Base-by-base conservation (phyloP, 2,888 invertebrate genomes). In the Dynastes hyllus region DNA sequence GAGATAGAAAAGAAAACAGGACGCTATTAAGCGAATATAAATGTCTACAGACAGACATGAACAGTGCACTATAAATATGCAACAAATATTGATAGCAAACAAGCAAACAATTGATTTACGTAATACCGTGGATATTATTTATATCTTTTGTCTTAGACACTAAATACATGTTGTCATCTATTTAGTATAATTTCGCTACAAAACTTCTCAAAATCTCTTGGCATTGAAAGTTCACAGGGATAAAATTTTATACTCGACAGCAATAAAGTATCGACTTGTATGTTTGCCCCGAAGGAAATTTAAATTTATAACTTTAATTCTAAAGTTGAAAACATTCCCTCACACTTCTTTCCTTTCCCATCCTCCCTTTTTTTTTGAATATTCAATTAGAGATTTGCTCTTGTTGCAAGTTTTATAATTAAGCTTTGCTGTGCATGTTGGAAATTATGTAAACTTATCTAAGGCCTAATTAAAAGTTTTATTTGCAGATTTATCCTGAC, bases 401-500 rank as follows among this genome's bases (percentile, higher is more conserved):
- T 3, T 65, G 69, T 29, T 29, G 27, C 51, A 70, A 51, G 40
- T 51, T 70, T 70, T 11, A 32, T 53, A 51, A 53, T 53, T 70
- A 51, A 53, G 32, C 51, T 32, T 50, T 29, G 6, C 16, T 45
- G 22, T 45, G 6, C 70, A 53, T 27, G 29, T 2, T 45, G 45
- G 11, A 65, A 32, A 65, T 65, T 27, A 70, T 53, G 32, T 53
- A n/a, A 53, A 70, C 27, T 70, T 70, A 70, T 70, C 27, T 29
- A 70, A 5, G 40, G 9, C 29, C 53, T 53, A 53, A 53, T 70
- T 53, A 70, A 70, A 70, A 32, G 51, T 70, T 58, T 55, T 71
- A 58, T 71, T 71, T 71, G 9, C 58, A 71, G 71, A 58, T 37
- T 58, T 55, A 71, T 37, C 9, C 71, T 13, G 58, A 71, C 71